These are phyloP conservation scores for Harpegnathos saltator DNA, from an alignment of 1,140 invertebrate species.

Conservation along the genomic window DNA sequence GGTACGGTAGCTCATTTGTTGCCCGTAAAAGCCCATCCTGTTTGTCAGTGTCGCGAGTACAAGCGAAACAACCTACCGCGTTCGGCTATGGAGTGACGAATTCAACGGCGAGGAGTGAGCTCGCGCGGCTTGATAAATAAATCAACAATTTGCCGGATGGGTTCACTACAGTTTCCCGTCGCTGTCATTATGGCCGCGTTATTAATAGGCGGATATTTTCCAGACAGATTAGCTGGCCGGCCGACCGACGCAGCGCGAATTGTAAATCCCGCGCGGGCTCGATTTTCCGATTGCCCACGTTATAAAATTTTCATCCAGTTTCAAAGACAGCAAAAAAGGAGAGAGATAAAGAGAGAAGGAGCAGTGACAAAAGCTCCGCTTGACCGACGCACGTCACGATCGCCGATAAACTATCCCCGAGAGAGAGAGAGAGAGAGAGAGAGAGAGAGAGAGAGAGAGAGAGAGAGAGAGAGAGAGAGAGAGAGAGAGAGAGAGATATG, in stretches of 20 bases:
- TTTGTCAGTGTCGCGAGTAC: slow-evolving; percentile 21
- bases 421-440: too few relatives aligned
- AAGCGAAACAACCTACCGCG: background rate
- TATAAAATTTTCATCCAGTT: background rate
- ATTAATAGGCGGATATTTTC: slow-evolving; percentile 31
- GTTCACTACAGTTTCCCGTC: background rate
- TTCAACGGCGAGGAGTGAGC: slow-evolving; percentile 8
- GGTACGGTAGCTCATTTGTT: slow-evolving; percentile 35
- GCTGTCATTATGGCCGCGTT: background rate
- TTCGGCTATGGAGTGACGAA: slow-evolving; percentile 14
- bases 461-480: too few relatives aligned
- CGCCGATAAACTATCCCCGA: background rate
- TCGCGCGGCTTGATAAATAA: slow-evolving; percentile 36
- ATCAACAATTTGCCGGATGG: slow-evolving; percentile 32
- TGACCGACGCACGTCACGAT: background rate
- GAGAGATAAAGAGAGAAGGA: background rate
- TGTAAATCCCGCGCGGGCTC: background rate
- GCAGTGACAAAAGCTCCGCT: too few relatives aligned
- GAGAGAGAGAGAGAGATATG: too few relatives aligned
- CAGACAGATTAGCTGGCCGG: background rate
- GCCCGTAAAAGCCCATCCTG: slow-evolving; percentile 22
- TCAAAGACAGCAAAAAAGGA: too few relatives aligned
- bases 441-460: too few relatives aligned
- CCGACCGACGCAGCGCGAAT: background rate
- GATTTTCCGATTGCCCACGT: background rate